Conservation (phyloP, 2,113 vertebrate genomes). For the Sebastes fasciatus region DNA sequence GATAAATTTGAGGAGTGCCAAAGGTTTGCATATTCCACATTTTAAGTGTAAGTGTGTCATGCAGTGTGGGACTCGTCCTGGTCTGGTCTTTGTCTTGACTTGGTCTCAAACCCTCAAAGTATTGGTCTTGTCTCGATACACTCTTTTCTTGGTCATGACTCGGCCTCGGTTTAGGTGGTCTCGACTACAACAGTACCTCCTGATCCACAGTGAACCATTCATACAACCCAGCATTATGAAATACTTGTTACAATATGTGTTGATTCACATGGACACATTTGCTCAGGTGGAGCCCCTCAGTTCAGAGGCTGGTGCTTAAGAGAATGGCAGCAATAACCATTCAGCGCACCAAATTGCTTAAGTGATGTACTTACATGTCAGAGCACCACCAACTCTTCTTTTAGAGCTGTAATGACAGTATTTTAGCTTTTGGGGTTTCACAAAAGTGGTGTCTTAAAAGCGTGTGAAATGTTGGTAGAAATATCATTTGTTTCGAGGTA, state of each 20-base stretch:
- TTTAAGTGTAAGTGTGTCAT: no score
- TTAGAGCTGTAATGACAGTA: constrained; percentile 60
- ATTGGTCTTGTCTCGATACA: no score
- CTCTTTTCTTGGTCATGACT: no score
- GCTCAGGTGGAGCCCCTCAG: constrained; percentile 47
- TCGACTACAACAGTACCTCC: no score
- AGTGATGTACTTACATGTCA: constrained; percentile 78
- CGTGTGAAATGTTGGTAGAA: constrained; percentile 50
- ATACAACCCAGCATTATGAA: not conserved
- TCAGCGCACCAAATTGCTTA: constrained; percentile 68
- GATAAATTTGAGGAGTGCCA: no score
- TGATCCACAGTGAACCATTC: not conserved
- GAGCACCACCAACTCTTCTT: constrained; percentile 60
- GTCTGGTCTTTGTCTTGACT: no score
- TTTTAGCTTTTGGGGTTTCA: constrained; percentile 63
- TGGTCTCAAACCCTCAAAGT: no score
- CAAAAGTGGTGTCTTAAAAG: constrained; percentile 64
- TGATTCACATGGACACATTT: constrained; percentile 42
- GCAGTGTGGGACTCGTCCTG: no score
- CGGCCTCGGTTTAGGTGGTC: no score
- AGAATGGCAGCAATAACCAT: constrained; percentile 69
- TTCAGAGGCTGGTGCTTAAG: constrained; percentile 63
- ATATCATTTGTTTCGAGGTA: constrained; percentile 54
- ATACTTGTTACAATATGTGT: constrained; percentile 34
- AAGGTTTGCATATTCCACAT: no score